These are phyloP conservation scores for Chalcosyrphus nemorum DNA, from an alignment of 2,888 invertebrate species.

Conservation along the genomic window DNA sequence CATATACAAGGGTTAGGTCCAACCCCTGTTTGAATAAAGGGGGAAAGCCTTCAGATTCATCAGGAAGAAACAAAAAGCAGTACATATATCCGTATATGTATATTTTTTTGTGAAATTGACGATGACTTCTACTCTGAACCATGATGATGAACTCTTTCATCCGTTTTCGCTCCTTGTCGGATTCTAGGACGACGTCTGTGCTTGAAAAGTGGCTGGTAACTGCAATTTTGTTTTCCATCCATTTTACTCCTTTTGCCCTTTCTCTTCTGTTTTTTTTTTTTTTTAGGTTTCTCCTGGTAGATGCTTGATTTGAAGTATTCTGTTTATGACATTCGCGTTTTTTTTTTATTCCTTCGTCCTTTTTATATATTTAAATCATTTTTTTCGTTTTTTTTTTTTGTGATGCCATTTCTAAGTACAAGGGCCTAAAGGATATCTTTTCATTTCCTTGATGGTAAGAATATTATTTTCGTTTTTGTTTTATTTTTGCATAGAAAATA, in stretches of 20 bases:
- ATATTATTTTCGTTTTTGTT: slow-evolving; percentile 41
- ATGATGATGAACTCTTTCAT: slow-evolving; percentile 61
- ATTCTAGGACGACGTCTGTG: slow-evolving; percentile 59
- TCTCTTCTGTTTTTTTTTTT: background rate
- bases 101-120: slow-evolving; percentile 39
- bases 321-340: slow-evolving; percentile 65
- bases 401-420: slow-evolving; percentile 18
- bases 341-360: slow-evolving; percentile 28
- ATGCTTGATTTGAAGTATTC: slow-evolving; percentile 70
- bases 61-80: slow-evolving; percentile 33
- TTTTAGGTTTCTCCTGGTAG: slow-evolving; percentile 20
- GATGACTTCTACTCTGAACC: slow-evolving; percentile 39
- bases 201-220: slow-evolving; percentile 70
- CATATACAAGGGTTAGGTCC: slow-evolving; percentile 45
- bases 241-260: slow-evolving; percentile 35
- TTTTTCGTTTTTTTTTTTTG: slow-evolving; percentile 20
- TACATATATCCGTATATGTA: too few relatives aligned
- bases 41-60: slow-evolving; percentile 46
- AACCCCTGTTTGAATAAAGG: slow-evolving; percentile 19
- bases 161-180: slow-evolving; percentile 4
- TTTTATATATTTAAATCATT: slow-evolving; percentile 41
- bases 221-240: slow-evolving; percentile 66
- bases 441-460: slow-evolving; percentile 59
- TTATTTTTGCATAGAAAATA: slow-evolving; percentile 52
- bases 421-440: slow-evolving; percentile 68